Percentiles rank a stretch among this genome's conserved stretches.
Evolutionary conservation across 2,888 invertebrate species (phyloP).

Genomic region (Andricus curvator): DNA sequence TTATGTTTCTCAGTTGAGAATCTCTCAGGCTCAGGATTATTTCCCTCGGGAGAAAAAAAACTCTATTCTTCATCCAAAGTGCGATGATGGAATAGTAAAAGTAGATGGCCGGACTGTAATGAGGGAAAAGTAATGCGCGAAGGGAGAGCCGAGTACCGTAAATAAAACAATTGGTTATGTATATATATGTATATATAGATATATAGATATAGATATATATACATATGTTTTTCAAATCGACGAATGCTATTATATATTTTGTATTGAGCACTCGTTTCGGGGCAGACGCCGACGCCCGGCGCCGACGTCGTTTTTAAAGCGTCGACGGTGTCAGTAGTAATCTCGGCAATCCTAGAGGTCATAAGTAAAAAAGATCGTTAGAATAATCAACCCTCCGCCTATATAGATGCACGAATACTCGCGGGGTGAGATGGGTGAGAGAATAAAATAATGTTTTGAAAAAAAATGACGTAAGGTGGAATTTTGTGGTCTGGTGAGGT

Average conservation of each 20-base stretch:
- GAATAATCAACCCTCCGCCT: constrained; percentile 67
- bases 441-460: constrained; percentile 25
- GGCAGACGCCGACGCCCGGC: constrained; percentile 73
- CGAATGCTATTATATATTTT: constrained; percentile 77
- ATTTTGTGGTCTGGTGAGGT: background rate
- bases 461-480: background rate
- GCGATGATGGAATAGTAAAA: background rate
- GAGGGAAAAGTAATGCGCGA: constrained; percentile 18
- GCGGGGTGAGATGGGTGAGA: constrained; percentile 51
- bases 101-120: background rate
- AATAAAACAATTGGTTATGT: constrained; percentile 70
- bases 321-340: constrained; percentile 69
- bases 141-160: constrained; percentile 59
- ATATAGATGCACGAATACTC: constrained; percentile 42
- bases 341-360: constrained; percentile 73
- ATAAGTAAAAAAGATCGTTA: constrained; percentile 70
- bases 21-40: background rate
- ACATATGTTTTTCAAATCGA: constrained; percentile 75
- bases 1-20: background rate
- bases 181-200: constrained; percentile 39
- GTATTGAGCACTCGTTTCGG: constrained; percentile 76
- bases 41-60: background rate
- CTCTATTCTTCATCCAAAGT: background rate
- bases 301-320: constrained; percentile 74
- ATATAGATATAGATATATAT: constrained; percentile 61